A percentile compares a stretch with the other conserved stretches of the same genome.
These are phyloP conservation scores for Epistrophe grossulariae DNA, from an alignment of 2,888 invertebrate species.

Conservation along the genomic window DNA sequence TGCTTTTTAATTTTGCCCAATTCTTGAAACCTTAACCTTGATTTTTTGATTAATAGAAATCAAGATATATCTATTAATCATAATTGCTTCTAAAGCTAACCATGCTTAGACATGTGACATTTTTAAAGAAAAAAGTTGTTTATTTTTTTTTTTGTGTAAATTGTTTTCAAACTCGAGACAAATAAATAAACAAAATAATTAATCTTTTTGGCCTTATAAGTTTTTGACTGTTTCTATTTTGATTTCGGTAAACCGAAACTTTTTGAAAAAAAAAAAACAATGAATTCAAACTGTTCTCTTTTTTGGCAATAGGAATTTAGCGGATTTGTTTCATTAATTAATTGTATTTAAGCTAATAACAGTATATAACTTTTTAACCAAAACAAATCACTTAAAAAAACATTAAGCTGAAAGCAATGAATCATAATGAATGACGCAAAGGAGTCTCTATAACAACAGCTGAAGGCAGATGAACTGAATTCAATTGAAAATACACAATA, in stretches of 20 bases:
- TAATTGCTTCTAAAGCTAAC: no score
- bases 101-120: no score
- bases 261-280: neutral
- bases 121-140: no score
- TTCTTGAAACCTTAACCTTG: no score
- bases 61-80: no score
- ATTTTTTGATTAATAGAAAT: no score
- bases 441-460: neutral
- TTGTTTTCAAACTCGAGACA: neutral
- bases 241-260: neutral
- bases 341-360: neutral
- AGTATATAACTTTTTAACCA: neutral
- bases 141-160: neutral
- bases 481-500: neutral
- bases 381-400: constrained; percentile 13
- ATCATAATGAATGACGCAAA: constrained; percentile 8
- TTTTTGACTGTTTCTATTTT: neutral
- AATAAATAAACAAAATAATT: neutral
- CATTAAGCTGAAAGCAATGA: neutral
- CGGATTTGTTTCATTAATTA: neutral
- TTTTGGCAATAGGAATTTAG: neutral
- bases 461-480: neutral
- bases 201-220: neutral
- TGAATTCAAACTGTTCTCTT: neutral
- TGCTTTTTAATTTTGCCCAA: no score